These are phyloP conservation scores for Notospermus geniculatus DNA, from an alignment of 1,140 invertebrate species.

Conservation along the genomic window DNA sequence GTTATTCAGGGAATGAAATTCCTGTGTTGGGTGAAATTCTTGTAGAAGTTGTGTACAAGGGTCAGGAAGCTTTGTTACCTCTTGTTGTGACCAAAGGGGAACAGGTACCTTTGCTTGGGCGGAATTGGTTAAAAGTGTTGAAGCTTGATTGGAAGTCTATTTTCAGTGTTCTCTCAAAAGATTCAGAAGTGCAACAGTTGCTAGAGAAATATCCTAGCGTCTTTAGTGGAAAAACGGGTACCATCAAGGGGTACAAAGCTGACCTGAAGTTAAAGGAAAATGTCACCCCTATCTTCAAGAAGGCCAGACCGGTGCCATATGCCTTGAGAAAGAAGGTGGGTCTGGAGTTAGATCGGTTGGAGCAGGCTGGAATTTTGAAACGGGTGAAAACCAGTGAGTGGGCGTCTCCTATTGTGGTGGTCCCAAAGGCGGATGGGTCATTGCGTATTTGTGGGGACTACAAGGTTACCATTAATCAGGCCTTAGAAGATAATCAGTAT, in stretches of 20 bases:
- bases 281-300: constrained; percentile 24
- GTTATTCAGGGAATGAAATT: constrained; percentile 1
- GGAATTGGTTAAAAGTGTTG: constrained; percentile 11
- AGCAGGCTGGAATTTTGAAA: constrained; percentile 1
- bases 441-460: constrained; percentile 38
- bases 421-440: constrained; percentile 25
- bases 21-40: neutral
- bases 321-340: neutral
- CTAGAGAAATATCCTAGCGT: neutral
- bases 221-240: constrained; percentile 8
- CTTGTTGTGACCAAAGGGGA: neutral
- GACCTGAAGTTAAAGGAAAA: constrained; percentile 15
- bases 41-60: neutral
- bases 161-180: neutral
- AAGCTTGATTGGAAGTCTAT: constrained; percentile 12
- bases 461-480: constrained; percentile 38
- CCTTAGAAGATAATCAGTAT: constrained; percentile 19
- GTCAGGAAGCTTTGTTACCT: neutral
- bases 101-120: constrained; percentile 10
- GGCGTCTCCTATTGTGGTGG: constrained; percentile 20
- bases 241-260: constrained; percentile 18
- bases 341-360: constrained; percentile 9
- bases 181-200: neutral
- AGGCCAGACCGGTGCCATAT: constrained; percentile 37
- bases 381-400: constrained; percentile 3